phyloP scores from a whole-genome alignment of 2,797 vertebrate genomes.

The Darevskia nairensis region DNA sequence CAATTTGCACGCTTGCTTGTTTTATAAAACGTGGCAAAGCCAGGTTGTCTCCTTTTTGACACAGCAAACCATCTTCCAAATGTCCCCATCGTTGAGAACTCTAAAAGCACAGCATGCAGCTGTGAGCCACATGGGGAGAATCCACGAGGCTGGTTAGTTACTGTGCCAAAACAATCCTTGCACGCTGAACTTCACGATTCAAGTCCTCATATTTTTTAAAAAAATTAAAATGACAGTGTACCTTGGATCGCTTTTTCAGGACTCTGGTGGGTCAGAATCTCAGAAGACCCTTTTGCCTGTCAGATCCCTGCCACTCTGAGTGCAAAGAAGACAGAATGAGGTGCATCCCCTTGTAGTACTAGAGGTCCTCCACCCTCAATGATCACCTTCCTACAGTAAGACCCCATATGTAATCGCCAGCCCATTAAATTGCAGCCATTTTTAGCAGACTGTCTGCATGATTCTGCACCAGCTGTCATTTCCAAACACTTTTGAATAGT shows the following conservation, averaged over 20 bases:
- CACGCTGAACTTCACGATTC: not conserved
- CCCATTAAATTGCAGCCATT: no score
- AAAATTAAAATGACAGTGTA: not conserved
- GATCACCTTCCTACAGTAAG: not conserved
- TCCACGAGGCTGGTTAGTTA: not conserved
- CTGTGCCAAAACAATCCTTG: not conserved
- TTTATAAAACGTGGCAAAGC: not conserved
- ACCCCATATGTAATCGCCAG: no score
- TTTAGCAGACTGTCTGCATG: no score
- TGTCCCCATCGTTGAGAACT: not conserved
- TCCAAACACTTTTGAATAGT: no score
- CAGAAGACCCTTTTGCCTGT: not conserved
- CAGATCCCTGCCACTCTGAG: not conserved
- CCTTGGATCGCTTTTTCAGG: not conserved
- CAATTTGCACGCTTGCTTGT: slow-evolving; percentile 9
- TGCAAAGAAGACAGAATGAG: not conserved
- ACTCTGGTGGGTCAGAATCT: not conserved
- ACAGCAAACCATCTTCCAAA: not conserved
- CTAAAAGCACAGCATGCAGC: not conserved
- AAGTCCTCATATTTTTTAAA: not conserved
- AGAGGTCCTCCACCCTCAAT: not conserved
- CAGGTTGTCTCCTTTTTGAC: no score
- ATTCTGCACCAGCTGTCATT: no score
- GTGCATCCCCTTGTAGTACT: not conserved
- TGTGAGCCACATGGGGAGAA: not conserved